phyloP scores from a whole-genome alignment of 2,888 invertebrate species.

The Marasmarcha lunaedactyla region DNA sequence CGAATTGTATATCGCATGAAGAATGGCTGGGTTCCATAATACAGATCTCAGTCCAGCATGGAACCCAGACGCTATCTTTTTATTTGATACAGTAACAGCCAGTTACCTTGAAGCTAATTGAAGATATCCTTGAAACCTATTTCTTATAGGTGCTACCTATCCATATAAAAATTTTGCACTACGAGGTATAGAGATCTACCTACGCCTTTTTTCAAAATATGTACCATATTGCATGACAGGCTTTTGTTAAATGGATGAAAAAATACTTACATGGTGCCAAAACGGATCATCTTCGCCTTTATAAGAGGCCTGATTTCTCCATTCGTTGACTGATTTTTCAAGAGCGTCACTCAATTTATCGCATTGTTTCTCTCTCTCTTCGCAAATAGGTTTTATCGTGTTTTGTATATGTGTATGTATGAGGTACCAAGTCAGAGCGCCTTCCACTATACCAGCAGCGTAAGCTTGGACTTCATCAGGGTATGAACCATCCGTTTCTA shows the following conservation, averaged over 20 bases:
- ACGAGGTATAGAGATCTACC: too few relatives aligned
- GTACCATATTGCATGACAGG: too few relatives aligned
- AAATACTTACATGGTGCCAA: constrained; percentile 82
- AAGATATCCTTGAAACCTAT: too few relatives aligned
- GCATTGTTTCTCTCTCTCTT: constrained; percentile 70
- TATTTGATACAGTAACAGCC: too few relatives aligned
- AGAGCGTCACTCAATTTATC: constrained; percentile 74
- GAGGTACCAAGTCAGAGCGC: constrained; percentile 82
- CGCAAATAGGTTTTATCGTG: constrained; percentile 66
- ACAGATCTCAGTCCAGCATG: too few relatives aligned
- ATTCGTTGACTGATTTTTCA: constrained; percentile 72
- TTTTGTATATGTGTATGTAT: constrained; percentile 86
- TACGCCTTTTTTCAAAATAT: too few relatives aligned
- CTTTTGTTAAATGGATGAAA: neutral
- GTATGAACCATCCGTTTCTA: constrained; percentile 79
- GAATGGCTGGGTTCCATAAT: too few relatives aligned
- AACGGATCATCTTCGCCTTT: constrained; percentile 69
- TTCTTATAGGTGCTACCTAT: too few relatives aligned
- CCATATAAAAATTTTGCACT: too few relatives aligned
- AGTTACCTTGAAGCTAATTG: too few relatives aligned
- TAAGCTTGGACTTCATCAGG: constrained; percentile 86
- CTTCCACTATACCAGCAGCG: constrained; percentile 88
- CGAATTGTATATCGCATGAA: too few relatives aligned
- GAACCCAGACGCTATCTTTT: too few relatives aligned
- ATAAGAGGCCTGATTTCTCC: constrained; percentile 69